Evolutionary conservation across 2,113 vertebrate genomes (phyloP).

Genomic region (Sclerurus mexicanus): DNA sequence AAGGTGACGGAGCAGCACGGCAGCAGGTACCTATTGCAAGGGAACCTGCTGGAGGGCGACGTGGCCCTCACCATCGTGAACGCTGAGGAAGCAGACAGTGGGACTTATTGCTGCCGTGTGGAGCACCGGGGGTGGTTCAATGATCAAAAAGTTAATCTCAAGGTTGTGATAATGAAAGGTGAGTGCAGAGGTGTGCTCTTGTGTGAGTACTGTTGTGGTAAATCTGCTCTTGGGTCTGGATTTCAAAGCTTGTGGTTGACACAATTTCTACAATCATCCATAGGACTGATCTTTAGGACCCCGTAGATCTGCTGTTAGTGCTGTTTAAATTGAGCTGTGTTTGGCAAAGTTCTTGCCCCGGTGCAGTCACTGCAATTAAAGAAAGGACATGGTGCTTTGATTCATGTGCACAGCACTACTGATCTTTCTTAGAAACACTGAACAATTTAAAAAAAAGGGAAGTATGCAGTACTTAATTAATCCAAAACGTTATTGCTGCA

Average conservation of each 20-base stretch:
- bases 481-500: neutral
- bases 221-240: neutral
- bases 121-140: conserved; percentile 77
- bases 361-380: neutral
- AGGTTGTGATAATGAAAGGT: conserved; percentile 61
- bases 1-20: neutral
- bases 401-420: neutral
- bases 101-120: conserved; percentile 82
- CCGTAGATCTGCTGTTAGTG: neutral
- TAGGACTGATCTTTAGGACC: neutral
- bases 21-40: conserved; percentile 67
- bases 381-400: neutral
- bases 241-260: neutral
- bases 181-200: neutral
- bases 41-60: conserved; percentile 8
- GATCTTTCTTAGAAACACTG: neutral
- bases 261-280: neutral
- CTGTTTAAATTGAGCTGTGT: neutral
- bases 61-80: conserved; percentile 79
- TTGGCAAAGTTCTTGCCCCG: neutral
- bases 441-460: neutral
- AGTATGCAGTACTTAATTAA: neutral
- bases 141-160: conserved; percentile 15
- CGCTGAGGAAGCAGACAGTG: conserved; percentile 56
- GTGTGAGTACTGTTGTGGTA: neutral